phyloP scores from a whole-genome alignment of 1,140 invertebrate genomes.

The Venturia canescens region DNA sequence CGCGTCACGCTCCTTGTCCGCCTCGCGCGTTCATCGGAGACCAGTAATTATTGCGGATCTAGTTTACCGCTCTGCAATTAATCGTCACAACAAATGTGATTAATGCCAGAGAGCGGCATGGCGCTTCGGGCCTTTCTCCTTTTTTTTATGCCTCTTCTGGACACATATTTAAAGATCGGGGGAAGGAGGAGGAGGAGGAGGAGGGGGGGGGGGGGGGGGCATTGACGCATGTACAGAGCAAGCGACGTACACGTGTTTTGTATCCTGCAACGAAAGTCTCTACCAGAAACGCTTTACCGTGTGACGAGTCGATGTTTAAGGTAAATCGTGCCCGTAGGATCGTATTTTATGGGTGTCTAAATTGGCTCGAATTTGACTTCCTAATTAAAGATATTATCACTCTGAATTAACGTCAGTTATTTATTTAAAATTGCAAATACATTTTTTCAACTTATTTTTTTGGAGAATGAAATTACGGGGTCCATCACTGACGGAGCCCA shows the following conservation, averaged over 20 bases:
- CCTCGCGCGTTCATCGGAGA: constrained; percentile 20
- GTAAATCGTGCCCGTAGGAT: too few relatives aligned
- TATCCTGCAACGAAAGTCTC: background rate
- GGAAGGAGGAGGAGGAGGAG: too few relatives aligned
- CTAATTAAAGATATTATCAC: too few relatives aligned
- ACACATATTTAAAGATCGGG: too few relatives aligned
- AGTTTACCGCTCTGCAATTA: constrained; percentile 55
- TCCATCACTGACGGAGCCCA: too few relatives aligned
- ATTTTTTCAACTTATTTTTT: too few relatives aligned
- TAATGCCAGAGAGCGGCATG: constrained; percentile 54
- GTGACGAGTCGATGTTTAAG: constrained; percentile 48
- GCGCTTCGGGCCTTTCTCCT: background rate
- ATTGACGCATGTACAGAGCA: constrained; percentile 1
- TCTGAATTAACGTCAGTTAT: too few relatives aligned
- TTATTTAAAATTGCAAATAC: too few relatives aligned
- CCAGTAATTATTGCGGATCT: constrained; percentile 53
- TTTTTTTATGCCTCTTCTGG: background rate
- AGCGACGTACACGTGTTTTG: constrained; percentile 56
- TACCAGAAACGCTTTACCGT: constrained; percentile 17
- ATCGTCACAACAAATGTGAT: constrained; percentile 62
- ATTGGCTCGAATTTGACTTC: too few relatives aligned
- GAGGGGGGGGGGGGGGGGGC: too few relatives aligned
- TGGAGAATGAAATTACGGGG: too few relatives aligned
- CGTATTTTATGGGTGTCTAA: too few relatives aligned
- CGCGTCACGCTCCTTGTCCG: constrained; percentile 36